A percentile compares a stretch with the other conserved stretches of the same genome.
Conservation (phyloP, 2,888 invertebrate genomes). For the Parnassius smintheus region DNA sequence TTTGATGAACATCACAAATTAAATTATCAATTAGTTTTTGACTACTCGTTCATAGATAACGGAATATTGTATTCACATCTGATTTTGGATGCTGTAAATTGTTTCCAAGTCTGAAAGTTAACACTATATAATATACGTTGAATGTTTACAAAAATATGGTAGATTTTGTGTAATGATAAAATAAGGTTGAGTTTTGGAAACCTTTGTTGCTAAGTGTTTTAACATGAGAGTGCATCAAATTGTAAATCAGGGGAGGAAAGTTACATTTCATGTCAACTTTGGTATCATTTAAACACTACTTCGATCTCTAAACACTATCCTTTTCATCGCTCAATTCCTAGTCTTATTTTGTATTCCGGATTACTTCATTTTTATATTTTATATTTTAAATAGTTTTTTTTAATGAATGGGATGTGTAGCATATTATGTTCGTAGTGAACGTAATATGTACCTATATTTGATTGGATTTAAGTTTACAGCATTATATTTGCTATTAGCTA, state of each 20-base stretch:
- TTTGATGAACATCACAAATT: too few species aligned
- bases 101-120: background rate
- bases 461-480: background rate
- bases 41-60: too few species aligned
- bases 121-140: background rate
- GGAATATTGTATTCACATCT: too few species aligned
- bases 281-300: slow-evolving; percentile 3
- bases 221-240: slow-evolving; percentile 3
- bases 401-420: background rate
- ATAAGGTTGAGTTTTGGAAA: background rate
- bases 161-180: background rate
- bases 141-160: too few species aligned
- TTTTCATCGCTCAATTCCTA: slow-evolving; percentile 58
- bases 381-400: background rate
- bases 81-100: background rate
- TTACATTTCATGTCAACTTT: slow-evolving; percentile 5
- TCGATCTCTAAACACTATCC: slow-evolving; percentile 9
- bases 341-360: slow-evolving; percentile 44
- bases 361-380: slow-evolving; percentile 2
- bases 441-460: background rate
- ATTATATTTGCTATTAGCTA: too few species aligned
- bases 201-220: slow-evolving; percentile 9
- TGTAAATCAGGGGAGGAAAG: background rate
- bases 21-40: too few species aligned
- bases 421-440: background rate